Conservation (phyloP, 2,888 invertebrate species). For the Venustoraphidia nigricollis region DNA sequence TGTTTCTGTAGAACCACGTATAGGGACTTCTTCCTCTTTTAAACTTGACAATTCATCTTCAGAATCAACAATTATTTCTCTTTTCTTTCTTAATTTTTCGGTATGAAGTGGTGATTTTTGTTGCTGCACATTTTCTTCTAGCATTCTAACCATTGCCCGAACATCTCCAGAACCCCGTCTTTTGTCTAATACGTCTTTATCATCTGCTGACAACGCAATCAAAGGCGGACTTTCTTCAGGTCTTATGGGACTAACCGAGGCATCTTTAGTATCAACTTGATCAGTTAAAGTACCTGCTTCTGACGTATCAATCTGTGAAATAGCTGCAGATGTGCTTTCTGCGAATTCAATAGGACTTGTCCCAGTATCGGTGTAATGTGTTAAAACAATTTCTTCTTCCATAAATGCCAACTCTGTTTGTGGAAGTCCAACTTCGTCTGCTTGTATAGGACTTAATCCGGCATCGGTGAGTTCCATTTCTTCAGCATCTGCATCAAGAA, state of each 20-base stretch:
- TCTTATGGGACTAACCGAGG: constrained; percentile 33
- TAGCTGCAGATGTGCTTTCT: constrained; percentile 24
- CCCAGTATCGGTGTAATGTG: constrained; percentile 29
- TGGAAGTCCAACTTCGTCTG: constrained; percentile 28
- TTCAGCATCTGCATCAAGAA: constrained; percentile 27
- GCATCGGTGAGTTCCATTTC: constrained; percentile 38
- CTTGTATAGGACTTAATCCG: constrained; percentile 37
- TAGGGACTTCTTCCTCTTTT: constrained; percentile 24
- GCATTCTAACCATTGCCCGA: constrained; percentile 34
- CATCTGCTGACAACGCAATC: constrained; percentile 17
- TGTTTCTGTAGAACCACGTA: constrained; percentile 24
- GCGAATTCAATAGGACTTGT: constrained; percentile 34
- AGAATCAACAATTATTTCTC: constrained; percentile 22
- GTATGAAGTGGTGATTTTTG: constrained; percentile 23
- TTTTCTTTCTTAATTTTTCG: constrained; percentile 20
- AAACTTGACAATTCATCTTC: constrained; percentile 29
- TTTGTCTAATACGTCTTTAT: constrained; percentile 24
- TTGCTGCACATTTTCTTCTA: constrained; percentile 30
- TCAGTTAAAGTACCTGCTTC: constrained; percentile 36
- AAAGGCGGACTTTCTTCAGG: constrained; percentile 20
- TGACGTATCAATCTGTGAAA: constrained; percentile 31
- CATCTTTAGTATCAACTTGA: constrained; percentile 33
- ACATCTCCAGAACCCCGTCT: constrained; percentile 35
- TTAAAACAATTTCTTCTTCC: constrained; percentile 20
- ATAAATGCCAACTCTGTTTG: constrained; percentile 23